Evolutionary conservation across 2,113 vertebrate genomes (phyloP), one percentile per base, ranked within the genome.

Genomic region (Lepidothrix coronata): DNA sequence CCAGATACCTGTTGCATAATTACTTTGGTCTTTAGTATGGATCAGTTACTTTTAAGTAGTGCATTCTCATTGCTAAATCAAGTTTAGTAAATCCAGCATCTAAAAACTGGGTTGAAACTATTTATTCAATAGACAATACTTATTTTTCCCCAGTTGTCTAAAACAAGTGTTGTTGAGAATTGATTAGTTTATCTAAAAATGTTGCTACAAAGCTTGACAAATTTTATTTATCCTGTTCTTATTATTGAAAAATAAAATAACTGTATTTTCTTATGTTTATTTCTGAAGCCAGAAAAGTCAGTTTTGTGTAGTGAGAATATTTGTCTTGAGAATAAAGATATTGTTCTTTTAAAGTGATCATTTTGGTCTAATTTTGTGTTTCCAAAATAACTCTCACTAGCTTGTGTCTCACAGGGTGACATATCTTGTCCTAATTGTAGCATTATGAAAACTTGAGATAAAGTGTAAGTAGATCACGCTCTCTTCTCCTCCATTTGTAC

Each of bases 311-410:
- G 55, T 57, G 27, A 63, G 23, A 85, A 48, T 80, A 81, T 85
- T 85, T 87, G 23, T 62, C 14, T 63, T 63, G 62, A 35, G 33
- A 67, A 44, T 88, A 68, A 68, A 85, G 49, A 41, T 65, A 5
- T 58, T 85, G 11, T 31, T 88, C 18, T 88, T 67, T 77, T 46
- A 46, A 81, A 90, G 39, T 65, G 4, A 37, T 68, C 0, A 35
- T 74, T 94, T 91, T 66, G 22, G 74, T 96, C 43, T 88, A 49
- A 54, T 93, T 78, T 74, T 93, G 11, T 89, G 24, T 88, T 93
- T 93, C 58, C 35, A 70, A 30, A 93, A 49, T 86, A n/a, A 14
- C 23, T 73, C 57, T 88, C 41, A 8, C 20, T 89, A 66, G 46
- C 55, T 71, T 52, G 14, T 76, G 23, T 93, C 51, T 89, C 54